These are phyloP conservation scores for Himalopsyche tibetana DNA, from an alignment of 2,888 invertebrate species.

Conservation along the genomic window DNA sequence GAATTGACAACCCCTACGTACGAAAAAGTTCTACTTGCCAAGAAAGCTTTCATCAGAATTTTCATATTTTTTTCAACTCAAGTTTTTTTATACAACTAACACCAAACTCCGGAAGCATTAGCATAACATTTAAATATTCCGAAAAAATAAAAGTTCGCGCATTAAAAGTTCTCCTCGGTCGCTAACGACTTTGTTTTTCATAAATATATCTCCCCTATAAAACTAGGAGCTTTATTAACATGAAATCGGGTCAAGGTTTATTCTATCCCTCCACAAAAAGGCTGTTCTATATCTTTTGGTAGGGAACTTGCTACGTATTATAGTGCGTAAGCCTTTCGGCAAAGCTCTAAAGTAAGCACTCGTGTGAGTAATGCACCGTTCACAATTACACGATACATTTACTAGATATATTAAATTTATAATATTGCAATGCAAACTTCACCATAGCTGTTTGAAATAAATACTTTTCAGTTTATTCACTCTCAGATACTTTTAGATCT, in stretches of 20 bases:
- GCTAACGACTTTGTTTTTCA: constrained; percentile 34
- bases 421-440: too few relatives aligned
- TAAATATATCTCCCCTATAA: constrained; percentile 4
- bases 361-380: constrained; percentile 5
- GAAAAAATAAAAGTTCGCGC: constrained; percentile 10
- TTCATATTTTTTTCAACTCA: neutral
- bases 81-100: neutral
- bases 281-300: neutral
- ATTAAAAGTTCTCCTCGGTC: constrained; percentile 13
- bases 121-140: constrained; percentile 11
- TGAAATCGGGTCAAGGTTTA: constrained; percentile 3
- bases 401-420: neutral
- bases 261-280: constrained; percentile 11
- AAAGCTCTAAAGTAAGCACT: constrained; percentile 11
- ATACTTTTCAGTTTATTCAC: too few relatives aligned
- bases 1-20: neutral
- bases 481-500: too few relatives aligned
- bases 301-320: neutral
- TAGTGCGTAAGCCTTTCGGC: constrained; percentile 18
- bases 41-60: constrained; percentile 11
- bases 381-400: neutral
- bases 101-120: neutral
- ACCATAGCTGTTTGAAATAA: too few relatives aligned
- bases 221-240: constrained; percentile 8
- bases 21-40: neutral